Evolutionary conservation across 1,140 invertebrate species (phyloP).

Genomic region (Pachyrhynchus sulphureomaculatus): DNA sequence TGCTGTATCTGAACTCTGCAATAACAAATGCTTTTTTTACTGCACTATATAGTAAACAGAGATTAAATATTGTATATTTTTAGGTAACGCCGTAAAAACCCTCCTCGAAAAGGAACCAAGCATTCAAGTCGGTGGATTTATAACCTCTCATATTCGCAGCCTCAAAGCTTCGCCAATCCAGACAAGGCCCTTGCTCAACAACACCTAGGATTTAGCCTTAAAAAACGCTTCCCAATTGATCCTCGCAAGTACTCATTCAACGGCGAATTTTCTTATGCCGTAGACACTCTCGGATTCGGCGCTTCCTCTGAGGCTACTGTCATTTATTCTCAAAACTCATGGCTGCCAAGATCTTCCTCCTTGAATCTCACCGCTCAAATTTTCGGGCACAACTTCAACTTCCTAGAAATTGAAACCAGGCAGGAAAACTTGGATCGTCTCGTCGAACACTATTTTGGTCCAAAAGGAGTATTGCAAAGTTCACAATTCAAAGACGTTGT

Average conservation of each 20-base stretch:
- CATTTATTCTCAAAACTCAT: conserved; percentile 87
- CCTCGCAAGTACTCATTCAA: conserved; percentile 80
- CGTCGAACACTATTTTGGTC: conserved; percentile 82
- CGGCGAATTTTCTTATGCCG: conserved; percentile 73
- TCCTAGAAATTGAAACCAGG: conserved; percentile 79
- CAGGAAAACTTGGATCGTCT: conserved; percentile 84
- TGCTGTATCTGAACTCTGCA: no score
- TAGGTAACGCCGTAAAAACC: conserved; percentile 61
- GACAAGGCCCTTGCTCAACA: conserved; percentile 66
- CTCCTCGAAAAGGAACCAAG: conserved; percentile 62
- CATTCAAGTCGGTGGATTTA: conserved; percentile 84
- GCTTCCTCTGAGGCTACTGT: conserved; percentile 70
- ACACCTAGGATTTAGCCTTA: conserved; percentile 65
- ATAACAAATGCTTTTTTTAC: no score
- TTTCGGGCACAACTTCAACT: conserved; percentile 83
- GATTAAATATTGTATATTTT: not conserved
- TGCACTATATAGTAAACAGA: no score
- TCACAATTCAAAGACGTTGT: conserved; percentile 56
- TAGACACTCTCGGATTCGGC: conserved; percentile 71
- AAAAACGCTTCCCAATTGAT: conserved; percentile 76
- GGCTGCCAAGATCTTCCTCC: conserved; percentile 74
- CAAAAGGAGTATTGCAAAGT: conserved; percentile 65
- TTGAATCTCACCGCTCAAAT: conserved; percentile 83
- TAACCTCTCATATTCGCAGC: conserved; percentile 77
- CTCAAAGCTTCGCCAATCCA: conserved; percentile 75